Base-by-base conservation (phyloP, 2,113 vertebrate species). In the Phyllostomus discolor region DNA sequence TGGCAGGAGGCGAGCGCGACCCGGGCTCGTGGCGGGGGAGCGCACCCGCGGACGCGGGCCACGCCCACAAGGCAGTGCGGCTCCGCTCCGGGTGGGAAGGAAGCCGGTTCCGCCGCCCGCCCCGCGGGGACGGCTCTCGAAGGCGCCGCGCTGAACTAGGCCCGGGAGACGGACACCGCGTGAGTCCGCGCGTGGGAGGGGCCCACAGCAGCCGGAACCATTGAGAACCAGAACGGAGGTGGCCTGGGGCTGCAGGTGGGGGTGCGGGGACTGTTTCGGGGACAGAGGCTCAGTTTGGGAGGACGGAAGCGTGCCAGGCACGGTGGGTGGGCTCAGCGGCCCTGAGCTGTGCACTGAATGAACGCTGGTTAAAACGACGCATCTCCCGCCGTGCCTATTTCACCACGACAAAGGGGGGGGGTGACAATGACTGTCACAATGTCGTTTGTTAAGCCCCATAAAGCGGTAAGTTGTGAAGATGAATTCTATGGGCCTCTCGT, bases 181-280 rank as follows among this genome's bases (percentile, higher is more conserved):
- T 2, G 15, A 22, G 4, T 35, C 41, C 54, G 7, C n/a, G 10
- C 1, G 3, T 0, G 4, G 1, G 41, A 50, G 52, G 12, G 6
- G 3, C 50, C 33, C 4, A 38, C 33, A 19, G 50, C 0, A 1
- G 50, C 43, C 33, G 7, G 15, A 50, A 20, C 7, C 54, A 14
- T 1, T 0, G 10, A 20, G 33, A 38, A 6, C 20, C 46, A 15
- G 72, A 31, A 16, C 7, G 50, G 6, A 59, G 15, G 35, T 26
- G 5, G 7, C 57, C 26, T 3, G 62, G 46, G 35, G n/a, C 48
- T 67, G 22, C 4, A 3, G 33, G 11, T 2, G 52, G 38, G 14
- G 38, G 5, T 0, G 31, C 1, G 31, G 33, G 16, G 8, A 43
- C 10, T 46, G 50, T 79, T 31, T 9, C 8, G 24, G 48, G 48